Percentiles rank a stretch among this genome's conserved stretches.
These are phyloP conservation scores for Melolontha melolontha DNA, from an alignment of 2,888 invertebrate genomes.

Conservation along the genomic window DNA sequence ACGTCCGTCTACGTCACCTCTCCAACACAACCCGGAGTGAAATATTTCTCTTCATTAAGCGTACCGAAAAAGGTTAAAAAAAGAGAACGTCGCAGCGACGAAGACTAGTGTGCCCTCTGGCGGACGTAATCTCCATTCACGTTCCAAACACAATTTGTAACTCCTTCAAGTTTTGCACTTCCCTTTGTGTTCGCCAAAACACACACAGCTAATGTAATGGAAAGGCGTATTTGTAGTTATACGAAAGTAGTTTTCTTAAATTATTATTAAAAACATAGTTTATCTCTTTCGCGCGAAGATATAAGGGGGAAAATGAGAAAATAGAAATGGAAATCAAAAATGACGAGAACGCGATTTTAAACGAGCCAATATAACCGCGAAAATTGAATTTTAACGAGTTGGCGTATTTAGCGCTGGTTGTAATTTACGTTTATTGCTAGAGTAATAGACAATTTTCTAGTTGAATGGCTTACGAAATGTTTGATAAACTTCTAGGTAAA, in stretches of 20 bases:
- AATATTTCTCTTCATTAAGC: conserved; percentile 42
- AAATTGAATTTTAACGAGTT: conserved; percentile 31
- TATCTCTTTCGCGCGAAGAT: too few relatives aligned
- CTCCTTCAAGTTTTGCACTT: conserved; percentile 19
- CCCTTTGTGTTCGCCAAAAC: neutral
- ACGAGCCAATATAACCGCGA: conserved; percentile 1
- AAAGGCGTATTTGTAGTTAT: neutral
- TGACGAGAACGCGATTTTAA: neutral
- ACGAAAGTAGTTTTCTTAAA: neutral
- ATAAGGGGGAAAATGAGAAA: too few relatives aligned
- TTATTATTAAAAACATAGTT: too few relatives aligned
- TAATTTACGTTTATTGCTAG: neutral
- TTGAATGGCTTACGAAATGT: too few relatives aligned
- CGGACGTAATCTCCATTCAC: conserved; percentile 31
- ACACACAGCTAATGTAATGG: neutral
- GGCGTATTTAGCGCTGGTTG: neutral
- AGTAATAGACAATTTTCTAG: too few relatives aligned
- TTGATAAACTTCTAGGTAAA: too few relatives aligned
- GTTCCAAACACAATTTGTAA: conserved; percentile 33
- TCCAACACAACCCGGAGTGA: conserved; percentile 28
- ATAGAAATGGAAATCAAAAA: neutral
- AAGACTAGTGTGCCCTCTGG: neutral
- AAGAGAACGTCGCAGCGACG: conserved; percentile 9
- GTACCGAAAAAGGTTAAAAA: conserved; percentile 21
- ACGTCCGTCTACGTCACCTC: neutral